Base-by-base conservation (phyloP, 2,113 vertebrate species). In the Crotalus tigris region DNA sequence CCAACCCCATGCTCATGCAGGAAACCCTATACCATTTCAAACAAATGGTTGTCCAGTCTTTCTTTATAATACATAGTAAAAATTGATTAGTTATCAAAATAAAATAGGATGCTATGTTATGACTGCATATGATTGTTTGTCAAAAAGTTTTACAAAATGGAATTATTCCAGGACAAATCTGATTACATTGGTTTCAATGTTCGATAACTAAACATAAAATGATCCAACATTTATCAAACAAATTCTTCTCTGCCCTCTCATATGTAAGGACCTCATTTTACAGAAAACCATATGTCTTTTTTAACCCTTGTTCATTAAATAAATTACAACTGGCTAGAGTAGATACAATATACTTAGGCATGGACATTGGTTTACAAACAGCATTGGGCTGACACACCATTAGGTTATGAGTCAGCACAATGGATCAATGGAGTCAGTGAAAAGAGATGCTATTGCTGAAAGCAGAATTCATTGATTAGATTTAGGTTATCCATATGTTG, bases 101-200 rank as follows among this genome's bases (percentile, higher is more conserved):
- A 95, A 92, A 93, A 88, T 90, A 95, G 94, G 96, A 93, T 94
- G 88, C 93, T 96, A 92, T 93, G 91, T 49, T 92, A 53, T 53
- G 5, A 4, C 10, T 69, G 49, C 2, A 64, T 17, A 23, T 15
- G 53, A 57, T 11, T n/a, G 81, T 19, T n/a, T 91, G 17, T 6
- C 33, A 87, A 92, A 86, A 61, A n/a, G 61, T n/a, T 59, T 85
- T 49, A 13, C 5, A 49, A 17, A 87, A 92, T 87, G 7, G 6
- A n/a, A 12, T 53, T 53, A 75, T n/a, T 29, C 19, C 4, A 54
- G 53, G 51, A 51, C 17, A 49, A 75, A 75, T 46, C 69, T 91
- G 26, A 23, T 26, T 91, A 19, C 90, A 81, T 53, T 81, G 9
- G 58, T 49, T 49, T 46, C 49, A 33, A 6, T 17, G 94, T 91